Percentiles rank a stretch among this genome's conserved stretches.
Conservation (phyloP, 2,113 vertebrate genomes). For the Vimba vimba region DNA sequence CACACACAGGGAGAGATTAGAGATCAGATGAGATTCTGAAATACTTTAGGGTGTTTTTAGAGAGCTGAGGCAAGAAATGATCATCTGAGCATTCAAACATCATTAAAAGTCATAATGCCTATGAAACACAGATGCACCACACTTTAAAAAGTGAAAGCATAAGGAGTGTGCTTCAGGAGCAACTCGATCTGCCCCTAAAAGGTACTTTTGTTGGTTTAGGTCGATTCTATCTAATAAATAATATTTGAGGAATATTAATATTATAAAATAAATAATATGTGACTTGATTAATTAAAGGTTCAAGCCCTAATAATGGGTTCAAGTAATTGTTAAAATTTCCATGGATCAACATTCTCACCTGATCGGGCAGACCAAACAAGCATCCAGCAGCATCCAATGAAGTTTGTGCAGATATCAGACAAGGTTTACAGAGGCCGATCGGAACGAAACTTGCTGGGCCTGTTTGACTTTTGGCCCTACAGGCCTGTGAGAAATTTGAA, state of each 20-base stretch:
- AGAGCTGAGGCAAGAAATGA: background rate
- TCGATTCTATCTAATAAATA: background rate
- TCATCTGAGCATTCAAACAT: slow-evolving; percentile 3
- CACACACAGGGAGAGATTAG: slow-evolving; percentile 15
- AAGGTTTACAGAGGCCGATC: too few relatives aligned
- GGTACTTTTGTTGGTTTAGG: background rate
- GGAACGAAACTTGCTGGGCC: too few relatives aligned
- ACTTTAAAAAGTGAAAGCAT: background rate
- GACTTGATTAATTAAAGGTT: background rate
- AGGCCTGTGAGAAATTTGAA: too few relatives aligned
- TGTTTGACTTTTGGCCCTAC: too few relatives aligned
- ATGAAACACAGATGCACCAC: background rate
- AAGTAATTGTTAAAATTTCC: too few relatives aligned
- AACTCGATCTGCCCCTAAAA: background rate
- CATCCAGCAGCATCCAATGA: too few relatives aligned
- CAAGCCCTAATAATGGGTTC: too few relatives aligned
- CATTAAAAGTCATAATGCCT: background rate
- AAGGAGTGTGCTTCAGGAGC: background rate
- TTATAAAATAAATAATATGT: background rate
- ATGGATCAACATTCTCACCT: background rate
- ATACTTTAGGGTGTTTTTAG: slow-evolving; percentile 20
- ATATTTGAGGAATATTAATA: background rate
- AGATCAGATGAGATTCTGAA: slow-evolving; percentile 27
- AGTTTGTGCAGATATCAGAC: too few relatives aligned
- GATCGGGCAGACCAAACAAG: too few relatives aligned